Percentiles rank a stretch among this genome's conserved stretches.
Conservation (phyloP, 2,113 vertebrate species). For the Conger conger region DNA sequence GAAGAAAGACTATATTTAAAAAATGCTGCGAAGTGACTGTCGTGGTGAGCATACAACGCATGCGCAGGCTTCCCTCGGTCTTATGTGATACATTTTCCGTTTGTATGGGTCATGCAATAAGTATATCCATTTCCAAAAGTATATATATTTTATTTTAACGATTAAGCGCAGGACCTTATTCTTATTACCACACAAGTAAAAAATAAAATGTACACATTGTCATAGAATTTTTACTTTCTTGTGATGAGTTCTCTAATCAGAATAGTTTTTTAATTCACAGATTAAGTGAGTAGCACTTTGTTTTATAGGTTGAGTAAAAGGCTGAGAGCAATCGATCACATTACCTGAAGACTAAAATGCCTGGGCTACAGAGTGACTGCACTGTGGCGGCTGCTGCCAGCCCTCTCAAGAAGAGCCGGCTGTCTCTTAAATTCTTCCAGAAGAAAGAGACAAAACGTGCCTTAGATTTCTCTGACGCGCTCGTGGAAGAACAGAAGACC, state of each 20-base stretch:
- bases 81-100: too few species aligned
- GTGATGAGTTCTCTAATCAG: too few species aligned
- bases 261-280: too few species aligned
- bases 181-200: too few species aligned
- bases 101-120: too few species aligned
- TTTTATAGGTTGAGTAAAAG: slow-evolving; percentile 3
- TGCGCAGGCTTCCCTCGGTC: not conserved
- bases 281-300: slow-evolving; percentile 32
- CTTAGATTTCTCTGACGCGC: slow-evolving; percentile 86
- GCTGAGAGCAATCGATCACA: not conserved
- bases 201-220: too few species aligned
- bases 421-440: slow-evolving; percentile 93
- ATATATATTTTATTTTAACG: too few species aligned
- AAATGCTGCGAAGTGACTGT: not conserved
- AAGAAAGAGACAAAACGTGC: slow-evolving; percentile 92
- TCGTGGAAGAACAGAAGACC: slow-evolving; percentile 71
- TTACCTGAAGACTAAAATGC: slow-evolving; percentile 70
- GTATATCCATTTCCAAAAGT: too few species aligned
- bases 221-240: too few species aligned
- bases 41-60: not conserved
- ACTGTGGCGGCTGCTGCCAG: slow-evolving; percentile 70
- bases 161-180: too few species aligned
- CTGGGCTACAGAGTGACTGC: slow-evolving; percentile 80
- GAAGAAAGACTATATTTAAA: not conserved
- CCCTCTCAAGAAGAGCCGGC: slow-evolving; percentile 82